A percentile compares a stretch with the other conserved stretches of the same genome.
Evolutionary conservation across 2,113 vertebrate species (phyloP).

Genomic region (Syngnathus typhle): DNA sequence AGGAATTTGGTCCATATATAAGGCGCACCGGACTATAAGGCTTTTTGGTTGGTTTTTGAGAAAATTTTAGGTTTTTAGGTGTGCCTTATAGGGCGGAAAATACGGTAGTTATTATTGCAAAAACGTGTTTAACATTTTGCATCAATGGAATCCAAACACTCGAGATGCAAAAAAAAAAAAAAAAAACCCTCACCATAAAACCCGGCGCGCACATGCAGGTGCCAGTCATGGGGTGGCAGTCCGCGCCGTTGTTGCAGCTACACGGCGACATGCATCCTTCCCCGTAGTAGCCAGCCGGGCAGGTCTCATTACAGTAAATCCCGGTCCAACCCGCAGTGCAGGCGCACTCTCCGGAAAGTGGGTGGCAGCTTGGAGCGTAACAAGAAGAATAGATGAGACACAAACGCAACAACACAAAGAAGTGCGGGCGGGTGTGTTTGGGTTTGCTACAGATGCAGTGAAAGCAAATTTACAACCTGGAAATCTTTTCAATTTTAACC

Average conservation of each 20-base stretch:
- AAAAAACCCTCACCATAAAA: conserved; percentile 80
- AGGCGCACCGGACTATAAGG: no score
- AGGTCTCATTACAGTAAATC: conserved; percentile 91
- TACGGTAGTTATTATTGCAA: background rate
- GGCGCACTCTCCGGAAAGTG: conserved; percentile 89
- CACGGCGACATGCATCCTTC: conserved; percentile 81
- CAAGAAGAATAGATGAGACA: conserved; percentile 35
- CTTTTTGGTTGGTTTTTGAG: no score
- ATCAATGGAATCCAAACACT: background rate
- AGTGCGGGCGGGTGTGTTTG: background rate
- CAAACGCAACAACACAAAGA: conserved; percentile 35
- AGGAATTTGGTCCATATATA: no score
- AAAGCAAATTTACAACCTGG: no score
- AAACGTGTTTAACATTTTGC: background rate
- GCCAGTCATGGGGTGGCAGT: conserved; percentile 87
- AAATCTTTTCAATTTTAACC: no score
- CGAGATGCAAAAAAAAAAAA: background rate
- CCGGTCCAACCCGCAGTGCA: conserved; percentile 91
- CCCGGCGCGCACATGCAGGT: conserved; percentile 85
- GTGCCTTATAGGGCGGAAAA: no score
- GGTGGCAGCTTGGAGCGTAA: conserved; percentile 83
- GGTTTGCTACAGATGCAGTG: no score
- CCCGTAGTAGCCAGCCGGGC: conserved; percentile 82
- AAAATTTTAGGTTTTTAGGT: no score
- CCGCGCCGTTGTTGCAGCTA: conserved; percentile 84